phyloP scores from a whole-genome alignment of 2,888 invertebrate genomes.

The Xylophagus ater region DNA sequence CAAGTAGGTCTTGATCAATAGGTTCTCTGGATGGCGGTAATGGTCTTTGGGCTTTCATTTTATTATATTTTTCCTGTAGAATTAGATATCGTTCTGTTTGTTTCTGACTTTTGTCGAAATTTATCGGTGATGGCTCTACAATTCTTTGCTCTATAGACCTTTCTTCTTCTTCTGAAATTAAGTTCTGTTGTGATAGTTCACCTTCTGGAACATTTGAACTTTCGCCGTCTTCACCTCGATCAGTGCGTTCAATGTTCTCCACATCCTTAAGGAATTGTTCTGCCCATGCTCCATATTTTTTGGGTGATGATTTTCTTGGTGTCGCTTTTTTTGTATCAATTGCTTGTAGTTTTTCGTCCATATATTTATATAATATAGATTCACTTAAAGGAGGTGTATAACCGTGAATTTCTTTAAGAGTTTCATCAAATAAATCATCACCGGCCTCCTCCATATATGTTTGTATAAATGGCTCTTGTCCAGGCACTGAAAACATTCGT shows the following conservation, averaged over 20 bases:
- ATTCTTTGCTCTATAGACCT: background rate
- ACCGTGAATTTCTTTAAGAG: constrained; percentile 4
- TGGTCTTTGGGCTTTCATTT: background rate
- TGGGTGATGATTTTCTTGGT: background rate
- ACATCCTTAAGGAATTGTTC: constrained; percentile 11
- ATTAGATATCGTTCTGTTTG: background rate
- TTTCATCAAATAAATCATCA: constrained; percentile 9
- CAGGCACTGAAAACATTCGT: constrained; percentile 9
- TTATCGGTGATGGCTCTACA: constrained; percentile 4
- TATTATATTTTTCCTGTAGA: background rate
- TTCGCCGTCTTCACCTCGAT: no score
- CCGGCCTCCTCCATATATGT: constrained; percentile 10
- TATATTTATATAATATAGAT: constrained; percentile 5
- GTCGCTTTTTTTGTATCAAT: background rate
- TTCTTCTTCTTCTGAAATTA: constrained; percentile 12
- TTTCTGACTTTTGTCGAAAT: background rate
- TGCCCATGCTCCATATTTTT: constrained; percentile 15
- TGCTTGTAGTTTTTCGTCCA: constrained; percentile 9
- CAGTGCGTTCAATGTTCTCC: constrained; percentile 13
- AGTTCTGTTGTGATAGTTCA: no score
- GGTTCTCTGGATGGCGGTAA: background rate
- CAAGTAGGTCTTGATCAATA: constrained; percentile 11
- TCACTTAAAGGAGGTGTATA: constrained; percentile 9
- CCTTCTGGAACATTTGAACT: no score
- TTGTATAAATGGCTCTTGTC: constrained; percentile 10